A percentile compares a stretch with the other conserved stretches of the same genome.
Conservation (phyloP, 2,797 vertebrate species). For the Ibycter americanus region DNA sequence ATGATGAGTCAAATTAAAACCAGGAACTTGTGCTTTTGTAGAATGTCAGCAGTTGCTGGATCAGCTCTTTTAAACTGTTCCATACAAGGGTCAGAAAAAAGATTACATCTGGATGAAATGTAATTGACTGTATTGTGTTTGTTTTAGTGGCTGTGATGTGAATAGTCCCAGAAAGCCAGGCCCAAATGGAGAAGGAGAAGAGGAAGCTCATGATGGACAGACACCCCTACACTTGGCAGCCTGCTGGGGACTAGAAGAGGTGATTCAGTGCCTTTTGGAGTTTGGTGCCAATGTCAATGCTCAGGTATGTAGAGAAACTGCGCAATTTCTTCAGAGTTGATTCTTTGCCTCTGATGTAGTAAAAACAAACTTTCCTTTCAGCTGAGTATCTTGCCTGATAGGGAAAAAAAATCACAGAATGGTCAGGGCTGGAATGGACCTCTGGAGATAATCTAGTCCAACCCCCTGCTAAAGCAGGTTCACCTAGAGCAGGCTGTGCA, state of each 20-base stretch:
- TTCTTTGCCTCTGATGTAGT: neutral
- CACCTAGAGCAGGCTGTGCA: too few species aligned
- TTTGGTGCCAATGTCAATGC: slow-evolving; percentile 96
- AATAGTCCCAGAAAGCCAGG: slow-evolving; percentile 92
- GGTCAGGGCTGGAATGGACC: too few species aligned
- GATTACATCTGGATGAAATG: neutral
- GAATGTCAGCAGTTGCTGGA: neutral
- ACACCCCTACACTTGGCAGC: slow-evolving; percentile 94
- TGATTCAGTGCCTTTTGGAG: slow-evolving; percentile 97
- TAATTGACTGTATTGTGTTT: neutral
- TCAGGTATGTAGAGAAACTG: slow-evolving; percentile 79
- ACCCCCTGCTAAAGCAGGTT: too few species aligned
- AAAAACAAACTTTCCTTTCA: neutral
- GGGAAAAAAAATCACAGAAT: neutral
- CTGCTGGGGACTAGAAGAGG: slow-evolving; percentile 94
- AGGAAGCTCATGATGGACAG: slow-evolving; percentile 95
- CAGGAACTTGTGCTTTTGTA: neutral
- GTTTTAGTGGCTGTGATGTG: slow-evolving; percentile 90
- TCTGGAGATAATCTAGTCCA: too few species aligned
- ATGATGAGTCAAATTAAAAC: neutral
- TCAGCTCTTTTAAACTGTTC: neutral
- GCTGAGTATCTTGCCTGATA: neutral
- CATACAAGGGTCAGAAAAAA: too few species aligned
- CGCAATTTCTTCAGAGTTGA: neutral
- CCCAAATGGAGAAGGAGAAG: slow-evolving; percentile 92